Evolutionary conservation across 2,888 invertebrate species (phyloP).

Genomic region (Rhynchonema sp.): DNA sequence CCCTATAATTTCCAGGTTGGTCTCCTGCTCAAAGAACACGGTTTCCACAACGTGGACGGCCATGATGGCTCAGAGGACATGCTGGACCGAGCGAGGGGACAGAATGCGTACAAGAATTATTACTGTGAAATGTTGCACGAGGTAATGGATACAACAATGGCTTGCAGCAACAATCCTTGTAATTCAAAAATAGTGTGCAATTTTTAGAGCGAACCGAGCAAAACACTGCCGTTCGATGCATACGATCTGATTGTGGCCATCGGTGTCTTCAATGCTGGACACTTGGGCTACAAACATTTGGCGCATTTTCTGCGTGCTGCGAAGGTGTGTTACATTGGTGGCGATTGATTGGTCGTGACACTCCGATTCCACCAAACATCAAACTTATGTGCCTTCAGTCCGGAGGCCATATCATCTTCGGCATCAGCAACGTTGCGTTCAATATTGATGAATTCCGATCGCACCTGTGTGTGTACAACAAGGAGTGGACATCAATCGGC

Average conservation of each 20-base stretch:
- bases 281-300: background rate
- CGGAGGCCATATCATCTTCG: background rate
- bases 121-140: background rate
- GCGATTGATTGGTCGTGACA: no score
- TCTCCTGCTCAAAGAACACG: background rate
- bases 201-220: background rate
- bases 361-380: no score
- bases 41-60: background rate
- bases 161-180: no score
- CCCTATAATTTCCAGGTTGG: no score
- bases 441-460: no score
- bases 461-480: no score
- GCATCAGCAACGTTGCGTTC: background rate
- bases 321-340: background rate
- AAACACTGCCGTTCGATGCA: background rate
- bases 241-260: background rate
- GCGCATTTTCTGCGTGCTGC: background rate
- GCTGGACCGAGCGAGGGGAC: background rate
- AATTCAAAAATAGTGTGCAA: no score
- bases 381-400: background rate
- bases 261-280: background rate
- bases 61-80: background rate
- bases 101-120: background rate
- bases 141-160: no score
- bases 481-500: no score